Conservation (phyloP, 1,140 invertebrate genomes). For the Bombus cullumanus region DNA sequence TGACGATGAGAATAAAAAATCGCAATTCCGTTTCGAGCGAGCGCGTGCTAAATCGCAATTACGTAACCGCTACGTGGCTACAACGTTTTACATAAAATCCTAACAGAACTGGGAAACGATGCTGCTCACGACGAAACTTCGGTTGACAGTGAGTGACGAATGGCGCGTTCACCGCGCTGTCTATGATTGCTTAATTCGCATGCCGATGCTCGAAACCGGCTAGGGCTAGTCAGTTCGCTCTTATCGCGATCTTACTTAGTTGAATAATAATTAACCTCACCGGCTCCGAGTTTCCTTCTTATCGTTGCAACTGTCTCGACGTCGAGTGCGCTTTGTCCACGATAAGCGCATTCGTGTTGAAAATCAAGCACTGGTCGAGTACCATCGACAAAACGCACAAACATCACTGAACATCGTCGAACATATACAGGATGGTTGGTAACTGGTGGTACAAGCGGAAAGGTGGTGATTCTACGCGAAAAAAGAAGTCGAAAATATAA, state of each 20-base stretch:
- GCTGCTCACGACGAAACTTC: slow-evolving; percentile 75
- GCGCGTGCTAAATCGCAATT: background rate
- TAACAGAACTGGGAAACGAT: slow-evolving; percentile 52
- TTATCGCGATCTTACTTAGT: slow-evolving; percentile 78
- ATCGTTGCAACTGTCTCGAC: background rate
- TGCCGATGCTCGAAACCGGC: slow-evolving; percentile 74
- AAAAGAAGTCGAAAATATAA: too few species aligned
- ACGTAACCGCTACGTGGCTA: background rate
- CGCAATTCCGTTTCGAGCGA: background rate
- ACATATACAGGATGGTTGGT: too few species aligned
- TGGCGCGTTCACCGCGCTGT: slow-evolving; percentile 70
- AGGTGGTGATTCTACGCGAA: too few species aligned
- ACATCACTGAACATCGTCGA: background rate
- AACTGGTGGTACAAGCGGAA: too few species aligned
- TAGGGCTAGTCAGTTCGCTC: slow-evolving; percentile 69
- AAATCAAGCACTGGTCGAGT: too few species aligned
- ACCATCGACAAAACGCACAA: background rate
- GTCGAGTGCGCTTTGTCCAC: background rate
- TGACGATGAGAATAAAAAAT: background rate
- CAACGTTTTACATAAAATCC: slow-evolving; percentile 17
- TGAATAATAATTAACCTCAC: slow-evolving; percentile 75
- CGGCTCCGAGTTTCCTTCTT: background rate
- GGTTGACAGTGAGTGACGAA: slow-evolving; percentile 78
- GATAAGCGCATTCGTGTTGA: background rate
- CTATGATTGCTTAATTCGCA: slow-evolving; percentile 81